Evolutionary conservation across 2,113 vertebrate genomes (phyloP), one percentile per base, ranked within the genome.

Genomic region (Oryzias melastigma): DNA sequence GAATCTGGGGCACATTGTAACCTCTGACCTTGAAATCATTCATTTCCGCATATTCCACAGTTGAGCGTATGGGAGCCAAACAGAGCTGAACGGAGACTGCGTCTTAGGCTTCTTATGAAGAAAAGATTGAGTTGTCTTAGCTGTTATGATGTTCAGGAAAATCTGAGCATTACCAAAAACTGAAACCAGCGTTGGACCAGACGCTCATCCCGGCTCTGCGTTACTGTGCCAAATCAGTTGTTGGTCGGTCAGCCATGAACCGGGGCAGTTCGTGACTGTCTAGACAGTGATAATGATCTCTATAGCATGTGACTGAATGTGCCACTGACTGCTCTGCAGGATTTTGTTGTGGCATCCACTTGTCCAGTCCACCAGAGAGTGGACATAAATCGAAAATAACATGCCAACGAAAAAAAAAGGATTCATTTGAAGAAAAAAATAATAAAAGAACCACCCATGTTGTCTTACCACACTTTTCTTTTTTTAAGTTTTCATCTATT

Each of bases 271-370:
- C 59, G 61, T 46, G 65, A 47, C 58, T 69, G 85, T 87, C 84
- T 87, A 89, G 85, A 87, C 87, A 0, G 8, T 29, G 70, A 70
- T 86, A 87, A 87, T 77, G 84, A 87, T 87, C 77, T 53, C 63
- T 47, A 35, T 62, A 64, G 56, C 80, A 76, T 66, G 76, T 57
- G 64, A 80, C 58, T 65, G 67, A 66, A 69, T 58, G 61, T 54
- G 63, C 43, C 45, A 48, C 3, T 51, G 18, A 48, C 3, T 51
- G 18, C 49, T 46, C 44, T 20, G 35, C 35, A 35, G 7, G n/a
- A 47, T 18, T 7, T 18, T 22, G 47, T 19, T 1, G 20, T 16
- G n/a, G 14, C 16, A 47, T 40, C 47, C 29, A 22, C 57, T 41
- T 44, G 45, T 54, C 25, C 27, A 24, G 41, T 67, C 57, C 54